Evolutionary conservation across 2,113 vertebrate species (phyloP).

Genomic region (Sardina pilchardus): DNA sequence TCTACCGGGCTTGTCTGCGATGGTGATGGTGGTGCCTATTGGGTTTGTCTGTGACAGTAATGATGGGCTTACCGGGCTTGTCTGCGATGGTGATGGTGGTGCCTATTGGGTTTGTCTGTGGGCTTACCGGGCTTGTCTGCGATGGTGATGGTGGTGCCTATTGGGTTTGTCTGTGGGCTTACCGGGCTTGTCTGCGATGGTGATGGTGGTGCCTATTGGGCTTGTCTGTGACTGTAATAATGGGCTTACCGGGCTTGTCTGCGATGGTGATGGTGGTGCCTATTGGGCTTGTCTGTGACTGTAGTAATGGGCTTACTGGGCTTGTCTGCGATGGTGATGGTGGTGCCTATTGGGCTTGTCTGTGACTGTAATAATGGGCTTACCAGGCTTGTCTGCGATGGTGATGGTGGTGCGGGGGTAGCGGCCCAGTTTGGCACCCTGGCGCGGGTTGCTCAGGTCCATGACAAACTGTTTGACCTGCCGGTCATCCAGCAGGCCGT

Average conservation of each 20-base stretch:
- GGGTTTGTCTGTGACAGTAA: no score
- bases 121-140: no score
- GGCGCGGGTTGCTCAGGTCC: constrained; percentile 87
- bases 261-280: no score
- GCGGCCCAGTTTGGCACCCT: constrained; percentile 85
- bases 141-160: no score
- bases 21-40: no score
- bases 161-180: no score
- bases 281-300: no score
- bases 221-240: background rate
- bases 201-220: background rate
- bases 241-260: background rate
- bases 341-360: background rate
- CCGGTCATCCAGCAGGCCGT: constrained; percentile 78
- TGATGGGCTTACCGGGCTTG: no score
- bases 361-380: background rate
- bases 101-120: background rate
- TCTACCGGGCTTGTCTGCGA: no score
- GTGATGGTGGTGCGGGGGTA: constrained; percentile 84
- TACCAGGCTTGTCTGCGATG: constrained; percentile 73
- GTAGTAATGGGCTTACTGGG: no score
- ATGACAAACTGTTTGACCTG: constrained; percentile 86
- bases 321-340: background rate
- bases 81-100: background rate
- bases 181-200: background rate